Conservation (phyloP, 2,888 invertebrate species). For the Perithous albicinctus region DNA sequence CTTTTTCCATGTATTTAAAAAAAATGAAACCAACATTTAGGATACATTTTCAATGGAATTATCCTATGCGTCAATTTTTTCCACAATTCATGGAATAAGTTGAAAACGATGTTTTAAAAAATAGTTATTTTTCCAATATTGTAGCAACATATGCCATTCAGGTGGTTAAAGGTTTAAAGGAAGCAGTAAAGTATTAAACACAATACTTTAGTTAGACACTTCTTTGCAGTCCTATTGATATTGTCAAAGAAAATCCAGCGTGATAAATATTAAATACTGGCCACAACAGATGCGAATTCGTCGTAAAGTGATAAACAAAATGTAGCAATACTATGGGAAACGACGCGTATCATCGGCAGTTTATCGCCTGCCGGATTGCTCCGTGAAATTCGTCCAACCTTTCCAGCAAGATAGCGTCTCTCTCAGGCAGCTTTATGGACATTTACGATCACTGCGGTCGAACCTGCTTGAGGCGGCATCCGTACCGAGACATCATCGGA, state of each 20-base stretch:
- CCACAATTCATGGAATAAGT: too few species aligned
- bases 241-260: neutral
- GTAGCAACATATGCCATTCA: too few species aligned
- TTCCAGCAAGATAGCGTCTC: neutral
- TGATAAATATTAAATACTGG: neutral
- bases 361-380: constrained; percentile 14
- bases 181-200: too few species aligned
- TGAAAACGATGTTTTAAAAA: too few species aligned
- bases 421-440: constrained; percentile 28
- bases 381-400: neutral
- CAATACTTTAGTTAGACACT: too few species aligned
- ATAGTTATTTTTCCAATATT: too few species aligned
- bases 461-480: constrained; percentile 18
- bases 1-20: too few species aligned
- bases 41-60: too few species aligned
- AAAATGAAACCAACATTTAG: too few species aligned
- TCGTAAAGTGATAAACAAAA: neutral
- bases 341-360: neutral
- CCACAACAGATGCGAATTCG: neutral
- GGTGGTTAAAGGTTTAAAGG: too few species aligned
- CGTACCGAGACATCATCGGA: constrained; percentile 15
- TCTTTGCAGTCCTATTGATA: too few species aligned
- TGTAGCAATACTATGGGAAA: neutral
- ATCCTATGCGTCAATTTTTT: too few species aligned
- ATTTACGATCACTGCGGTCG: constrained; percentile 22